phyloP scores from a whole-genome alignment of 2,888 invertebrate genomes.

The Drosophila tanythrix region DNA sequence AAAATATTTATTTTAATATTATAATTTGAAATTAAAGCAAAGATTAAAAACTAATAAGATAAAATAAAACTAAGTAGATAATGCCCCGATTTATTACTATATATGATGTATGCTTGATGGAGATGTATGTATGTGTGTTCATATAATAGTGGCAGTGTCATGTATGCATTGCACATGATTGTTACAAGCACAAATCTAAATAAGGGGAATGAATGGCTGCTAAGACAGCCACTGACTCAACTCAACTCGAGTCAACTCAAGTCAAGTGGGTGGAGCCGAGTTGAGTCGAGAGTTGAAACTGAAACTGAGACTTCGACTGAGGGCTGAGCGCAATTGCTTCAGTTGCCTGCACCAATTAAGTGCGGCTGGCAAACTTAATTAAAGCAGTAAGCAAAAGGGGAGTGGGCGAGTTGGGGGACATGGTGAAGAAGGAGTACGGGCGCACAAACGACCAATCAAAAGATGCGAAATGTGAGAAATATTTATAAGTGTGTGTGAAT shows the following conservation, averaged over 20 bases:
- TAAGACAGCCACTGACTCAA: neutral
- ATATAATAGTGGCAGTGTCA: neutral
- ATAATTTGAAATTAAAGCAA: neutral
- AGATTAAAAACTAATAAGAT: neutral
- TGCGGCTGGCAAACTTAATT: conserved; percentile 60
- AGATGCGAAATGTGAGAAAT: conserved; percentile 48
- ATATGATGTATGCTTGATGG: neutral
- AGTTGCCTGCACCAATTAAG: conserved; percentile 66
- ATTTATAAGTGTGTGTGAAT: conserved; percentile 45
- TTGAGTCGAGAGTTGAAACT: neutral
- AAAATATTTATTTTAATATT: too few relatives aligned
- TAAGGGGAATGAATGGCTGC: neutral
- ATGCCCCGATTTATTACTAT: neutral
- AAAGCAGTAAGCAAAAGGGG: conserved; percentile 43
- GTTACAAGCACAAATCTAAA: neutral
- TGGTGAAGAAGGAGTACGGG: conserved; percentile 38
- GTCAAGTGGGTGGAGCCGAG: conserved; percentile 15
- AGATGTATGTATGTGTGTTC: neutral
- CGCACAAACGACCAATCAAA: conserved; percentile 73
- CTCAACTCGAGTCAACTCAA: neutral
- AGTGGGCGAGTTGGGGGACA: neutral
- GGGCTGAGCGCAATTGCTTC: conserved; percentile 6
- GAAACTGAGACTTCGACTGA: neutral
- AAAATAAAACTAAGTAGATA: neutral
- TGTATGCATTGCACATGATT: neutral